Conservation (phyloP, 2,888 invertebrate species). For the Archaeoteleia sp. region DNA sequence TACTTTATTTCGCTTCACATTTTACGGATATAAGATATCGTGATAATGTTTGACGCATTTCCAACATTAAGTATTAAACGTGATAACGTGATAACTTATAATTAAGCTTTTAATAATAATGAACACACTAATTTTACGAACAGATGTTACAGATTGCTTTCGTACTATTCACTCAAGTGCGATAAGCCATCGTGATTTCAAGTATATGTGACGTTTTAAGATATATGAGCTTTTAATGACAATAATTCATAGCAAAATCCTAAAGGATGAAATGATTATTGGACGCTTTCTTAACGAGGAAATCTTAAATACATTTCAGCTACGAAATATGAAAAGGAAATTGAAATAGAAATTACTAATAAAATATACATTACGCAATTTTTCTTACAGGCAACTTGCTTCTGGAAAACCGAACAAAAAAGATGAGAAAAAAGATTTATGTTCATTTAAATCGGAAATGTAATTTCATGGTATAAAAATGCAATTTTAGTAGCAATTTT, state of each 20-base stretch:
- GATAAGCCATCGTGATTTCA: neutral
- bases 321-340: constrained; percentile 1
- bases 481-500: too few species aligned
- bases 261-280: neutral
- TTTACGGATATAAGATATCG: too few species aligned
- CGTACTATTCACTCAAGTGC: constrained; percentile 7
- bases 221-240: constrained; percentile 12
- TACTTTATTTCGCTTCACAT: too few species aligned
- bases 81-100: constrained; percentile 1
- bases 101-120: constrained; percentile 16
- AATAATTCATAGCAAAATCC: neutral
- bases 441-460: too few species aligned
- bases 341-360: too few species aligned
- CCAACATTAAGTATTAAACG: constrained; percentile 11
- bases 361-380: too few species aligned
- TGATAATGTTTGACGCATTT: too few species aligned
- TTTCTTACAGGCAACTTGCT: too few species aligned
- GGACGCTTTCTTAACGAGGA: neutral
- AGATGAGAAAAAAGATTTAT: too few species aligned
- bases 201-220: constrained; percentile 1
- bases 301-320: neutral
- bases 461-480: too few species aligned
- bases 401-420: too few species aligned
- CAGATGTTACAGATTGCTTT: constrained; percentile 15
- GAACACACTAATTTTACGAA: constrained; percentile 1